Evolutionary conservation across 2,888 invertebrate genomes (phyloP), one percentile per base, ranked within the genome.

Genomic region (Galeruca laticollis): DNA sequence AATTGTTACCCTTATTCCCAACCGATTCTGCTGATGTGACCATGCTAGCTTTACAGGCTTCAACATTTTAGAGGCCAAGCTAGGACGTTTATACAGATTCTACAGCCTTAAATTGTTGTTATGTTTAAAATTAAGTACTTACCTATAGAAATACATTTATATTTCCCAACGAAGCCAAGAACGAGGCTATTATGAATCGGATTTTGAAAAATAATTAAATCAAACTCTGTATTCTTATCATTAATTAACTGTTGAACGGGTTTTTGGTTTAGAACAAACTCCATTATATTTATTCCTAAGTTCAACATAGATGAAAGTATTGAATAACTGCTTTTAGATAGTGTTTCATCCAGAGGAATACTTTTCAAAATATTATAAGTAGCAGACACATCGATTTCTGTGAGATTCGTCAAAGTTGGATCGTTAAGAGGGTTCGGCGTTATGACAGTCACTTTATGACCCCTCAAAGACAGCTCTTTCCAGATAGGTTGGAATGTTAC

Each of bases 381-480:
- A n/a, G n/a, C 13, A 13, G 68, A 60, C 2, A 76, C 60, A 59
- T 79, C 74, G 47, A 80, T 76, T 75, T 80, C 79, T 1, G 77
- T 80, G 9, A 80, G 66, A 67, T 80, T 80, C 1, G 60, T 67
- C 49, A 80, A 60, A 10, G 9, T 60, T 9, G 71, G 51, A 56
- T 79, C 77, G 1, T 73, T 73, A 11, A 80, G 62, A 18, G 76
- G 75, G 68, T 78, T 71, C 1, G 79, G 73, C 3, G 78, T 76
- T 31, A 79, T 66, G 0, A 76, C 76, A 11, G 75, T 77, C 0
- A 79, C 75, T 21, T 76, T 13, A 26, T 79, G 78, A 10, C 79
- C 79, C 64, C 74, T 71, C 62, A 76, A 69, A 9, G 78, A 76
- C 8, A 79, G 65, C 65, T 75, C 76, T 56, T 69, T 76, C 78